phyloP scores from a whole-genome alignment of 2,888 invertebrate species.

The Acrocera orbiculus region DNA sequence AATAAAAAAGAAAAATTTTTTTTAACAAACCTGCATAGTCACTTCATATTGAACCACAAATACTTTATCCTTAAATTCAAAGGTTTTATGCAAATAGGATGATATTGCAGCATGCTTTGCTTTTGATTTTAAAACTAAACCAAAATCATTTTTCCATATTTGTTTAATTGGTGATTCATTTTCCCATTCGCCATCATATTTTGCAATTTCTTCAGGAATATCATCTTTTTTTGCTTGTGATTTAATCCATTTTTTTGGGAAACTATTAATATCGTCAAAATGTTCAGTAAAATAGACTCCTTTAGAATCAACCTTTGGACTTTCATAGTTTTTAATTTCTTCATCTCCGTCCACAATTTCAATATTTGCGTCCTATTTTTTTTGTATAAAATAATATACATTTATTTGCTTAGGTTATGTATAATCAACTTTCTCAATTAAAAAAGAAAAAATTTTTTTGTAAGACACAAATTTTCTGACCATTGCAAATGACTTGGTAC shows the following conservation, averaged over 20 bases:
- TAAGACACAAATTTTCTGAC: too few species aligned
- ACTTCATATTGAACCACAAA: conserved; percentile 87
- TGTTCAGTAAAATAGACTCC: conserved; percentile 64
- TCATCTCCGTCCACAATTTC: not conserved
- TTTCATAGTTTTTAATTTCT: conserved; percentile 37
- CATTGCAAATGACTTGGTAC: too few species aligned
- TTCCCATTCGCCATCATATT: conserved; percentile 78
- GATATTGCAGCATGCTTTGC: conserved; percentile 94
- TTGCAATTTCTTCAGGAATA: conserved; percentile 73
- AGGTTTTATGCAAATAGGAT: conserved; percentile 55
- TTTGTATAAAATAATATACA: too few species aligned
- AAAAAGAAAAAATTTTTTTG: too few species aligned
- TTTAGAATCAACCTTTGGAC: conserved; percentile 46
- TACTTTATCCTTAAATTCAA: conserved; percentile 67
- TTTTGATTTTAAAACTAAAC: conserved; percentile 78
- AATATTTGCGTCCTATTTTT: conserved; percentile 2
- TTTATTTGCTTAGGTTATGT: too few species aligned
- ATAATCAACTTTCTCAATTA: too few species aligned
- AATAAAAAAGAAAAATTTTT: conserved; percentile 4
- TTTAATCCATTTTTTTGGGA: conserved; percentile 64
- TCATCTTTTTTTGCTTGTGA: conserved; percentile 86
- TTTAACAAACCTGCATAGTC: conserved; percentile 46
- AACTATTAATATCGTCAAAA: conserved; percentile 59
- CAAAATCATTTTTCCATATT: conserved; percentile 66
- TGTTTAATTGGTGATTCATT: conserved; percentile 61